A percentile compares a stretch with the other conserved stretches of the same genome.
Conservation (phyloP, 2,888 invertebrate genomes). For the Pelosia muscerda region DNA sequence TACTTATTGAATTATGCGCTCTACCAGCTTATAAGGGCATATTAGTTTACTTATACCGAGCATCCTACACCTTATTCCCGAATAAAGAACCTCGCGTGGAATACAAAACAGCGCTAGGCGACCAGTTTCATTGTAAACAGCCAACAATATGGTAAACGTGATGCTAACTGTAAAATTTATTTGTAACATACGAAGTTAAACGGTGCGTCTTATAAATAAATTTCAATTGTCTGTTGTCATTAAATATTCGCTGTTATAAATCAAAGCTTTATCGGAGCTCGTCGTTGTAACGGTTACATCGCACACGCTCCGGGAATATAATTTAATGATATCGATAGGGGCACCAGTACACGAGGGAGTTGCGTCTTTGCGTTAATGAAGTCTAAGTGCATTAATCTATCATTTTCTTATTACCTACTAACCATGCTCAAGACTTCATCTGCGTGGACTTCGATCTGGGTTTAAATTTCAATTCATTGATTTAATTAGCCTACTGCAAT, state of each 20-base stretch:
- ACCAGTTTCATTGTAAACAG: constrained; percentile 69
- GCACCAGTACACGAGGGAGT: constrained; percentile 57
- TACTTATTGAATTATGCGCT: constrained; percentile 56
- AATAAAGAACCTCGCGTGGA: constrained; percentile 66
- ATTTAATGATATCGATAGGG: constrained; percentile 79
- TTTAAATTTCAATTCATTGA: too few species aligned
- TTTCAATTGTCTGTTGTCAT: constrained; percentile 85
- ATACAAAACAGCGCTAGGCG: constrained; percentile 73
- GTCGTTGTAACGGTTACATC: constrained; percentile 77
- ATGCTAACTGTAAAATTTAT: constrained; percentile 79
- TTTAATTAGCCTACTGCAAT: too few species aligned
- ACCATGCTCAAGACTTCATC: too few species aligned
- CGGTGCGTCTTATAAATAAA: constrained; percentile 81
- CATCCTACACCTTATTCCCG: constrained; percentile 60
- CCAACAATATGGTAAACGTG: constrained; percentile 74
- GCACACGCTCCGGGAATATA: constrained; percentile 75
- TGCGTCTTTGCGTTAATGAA: constrained; percentile 47
- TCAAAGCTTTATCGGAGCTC: constrained; percentile 81
- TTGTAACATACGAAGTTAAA: constrained; percentile 74
- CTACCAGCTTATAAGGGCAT: constrained; percentile 50
- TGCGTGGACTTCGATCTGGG: too few species aligned
- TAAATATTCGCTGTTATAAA: constrained; percentile 83
- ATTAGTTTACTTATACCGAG: constrained; percentile 55
- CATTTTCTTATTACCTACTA: neutral
- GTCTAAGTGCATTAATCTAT: constrained; percentile 29